Evolutionary conservation across 2,888 invertebrate genomes (phyloP).

Genomic region (Eupithecia exiguata): DNA sequence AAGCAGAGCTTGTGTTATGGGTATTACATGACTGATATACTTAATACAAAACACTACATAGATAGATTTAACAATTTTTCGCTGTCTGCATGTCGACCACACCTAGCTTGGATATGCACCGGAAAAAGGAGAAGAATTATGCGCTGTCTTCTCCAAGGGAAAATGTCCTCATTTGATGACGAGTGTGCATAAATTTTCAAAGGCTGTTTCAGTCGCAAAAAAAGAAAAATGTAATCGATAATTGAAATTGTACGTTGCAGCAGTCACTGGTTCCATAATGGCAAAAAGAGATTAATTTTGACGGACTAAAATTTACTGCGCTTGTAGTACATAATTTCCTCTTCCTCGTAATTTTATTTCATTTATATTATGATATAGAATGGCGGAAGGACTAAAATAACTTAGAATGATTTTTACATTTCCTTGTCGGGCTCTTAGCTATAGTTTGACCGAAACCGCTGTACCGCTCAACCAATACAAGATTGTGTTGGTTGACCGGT

Average conservation of each 20-base stretch:
- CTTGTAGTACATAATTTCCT: background rate
- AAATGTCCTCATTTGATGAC: background rate
- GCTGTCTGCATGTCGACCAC: background rate
- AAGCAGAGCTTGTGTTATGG: no score
- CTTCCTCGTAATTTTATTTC: background rate
- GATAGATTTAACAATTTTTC: background rate
- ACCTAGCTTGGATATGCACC: no score
- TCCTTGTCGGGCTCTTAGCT: background rate
- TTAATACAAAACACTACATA: no score
- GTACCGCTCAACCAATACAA: no score
- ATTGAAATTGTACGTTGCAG: background rate
- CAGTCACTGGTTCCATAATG: background rate
- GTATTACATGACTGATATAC: no score
- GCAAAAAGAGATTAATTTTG: background rate
- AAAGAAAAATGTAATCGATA: background rate
- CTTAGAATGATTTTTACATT: background rate
- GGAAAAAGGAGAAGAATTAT: no score
- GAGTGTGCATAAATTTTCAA: background rate
- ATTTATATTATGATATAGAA: background rate
- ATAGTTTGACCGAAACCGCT: no score
- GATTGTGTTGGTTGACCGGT: no score
- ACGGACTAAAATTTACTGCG: background rate
- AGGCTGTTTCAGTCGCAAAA: background rate
- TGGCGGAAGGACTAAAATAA: conserved; percentile 5
- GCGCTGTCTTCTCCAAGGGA: background rate